These are phyloP conservation scores for Hippocampus mohnikei DNA, from an alignment of 2,113 vertebrate genomes.

Conservation along the genomic window DNA sequence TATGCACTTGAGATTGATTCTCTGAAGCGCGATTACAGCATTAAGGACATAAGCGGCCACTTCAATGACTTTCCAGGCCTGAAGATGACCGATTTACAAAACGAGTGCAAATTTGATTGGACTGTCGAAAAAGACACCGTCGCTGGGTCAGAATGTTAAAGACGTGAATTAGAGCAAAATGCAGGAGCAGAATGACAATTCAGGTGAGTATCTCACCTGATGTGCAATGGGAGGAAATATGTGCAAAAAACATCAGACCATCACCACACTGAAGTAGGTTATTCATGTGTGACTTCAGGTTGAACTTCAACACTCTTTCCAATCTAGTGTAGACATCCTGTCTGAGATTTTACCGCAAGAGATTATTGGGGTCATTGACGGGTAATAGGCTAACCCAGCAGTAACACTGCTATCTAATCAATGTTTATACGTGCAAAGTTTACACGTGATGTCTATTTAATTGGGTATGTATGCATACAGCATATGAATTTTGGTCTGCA, in stretches of 20 bases:
- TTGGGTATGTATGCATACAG: too few species aligned
- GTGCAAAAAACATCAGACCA: constrained; percentile 1
- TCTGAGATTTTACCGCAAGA: constrained; percentile 16
- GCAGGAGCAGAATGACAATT: constrained; percentile 3
- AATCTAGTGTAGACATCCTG: constrained; percentile 6
- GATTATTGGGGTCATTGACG: constrained; percentile 2
- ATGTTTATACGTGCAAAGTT: not conserved
- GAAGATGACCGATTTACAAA: constrained; percentile 25
- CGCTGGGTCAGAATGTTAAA: constrained; percentile 26
- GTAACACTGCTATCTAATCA: not conserved
- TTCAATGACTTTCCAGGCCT: constrained; percentile 40
- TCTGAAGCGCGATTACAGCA: constrained; percentile 34
- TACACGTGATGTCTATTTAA: too few species aligned
- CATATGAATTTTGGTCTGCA: too few species aligned
- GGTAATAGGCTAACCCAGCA: not conserved
- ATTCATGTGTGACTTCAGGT: constrained; percentile 5
- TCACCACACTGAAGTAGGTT: constrained; percentile 11
- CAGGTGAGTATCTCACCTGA: not conserved
- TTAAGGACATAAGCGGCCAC: constrained; percentile 36
- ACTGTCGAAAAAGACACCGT: constrained; percentile 23
- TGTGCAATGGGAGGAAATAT: constrained; percentile 7
- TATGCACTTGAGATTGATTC: constrained; percentile 33
- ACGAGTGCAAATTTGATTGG: constrained; percentile 27
- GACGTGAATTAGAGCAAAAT: constrained; percentile 17
- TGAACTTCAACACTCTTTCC: constrained; percentile 1